Base-by-base conservation (phyloP, 2,797 vertebrate genomes). In the Cygnus olor region DNA sequence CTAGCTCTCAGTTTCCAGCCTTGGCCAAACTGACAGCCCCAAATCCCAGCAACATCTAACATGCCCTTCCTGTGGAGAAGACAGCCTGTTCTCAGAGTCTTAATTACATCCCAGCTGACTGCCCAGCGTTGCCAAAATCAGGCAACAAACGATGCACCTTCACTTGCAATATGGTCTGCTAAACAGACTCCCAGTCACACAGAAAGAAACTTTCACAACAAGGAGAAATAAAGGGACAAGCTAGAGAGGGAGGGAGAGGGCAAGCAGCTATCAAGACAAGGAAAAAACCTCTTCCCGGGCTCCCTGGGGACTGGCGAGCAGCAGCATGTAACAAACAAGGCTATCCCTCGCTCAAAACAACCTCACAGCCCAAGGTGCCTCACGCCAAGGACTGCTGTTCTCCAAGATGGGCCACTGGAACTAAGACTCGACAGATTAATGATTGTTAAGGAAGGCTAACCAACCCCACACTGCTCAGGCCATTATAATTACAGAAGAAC, bases 81-180 rank as follows among this genome's bases (percentile, higher is more conserved):
- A 98, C 99, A 99, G 99, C 98, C 99, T 99, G 99, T 98, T 98
- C 98, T 98, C 98, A 96, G 97, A 98, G 98, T 98, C 98, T 98
- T 98, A 98, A 99, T 99, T 98, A 98, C 98, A 98, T 98, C 98
- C 99, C 99, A 99, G 98, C 98, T 99, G 99, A 99, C 98, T 97
- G 98, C 97, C 97, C 97, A 45, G 98, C 88, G 11, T 97, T 99
- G 98, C 98, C 98, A 98, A 98, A 98, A 98, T 96, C 98, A 98
- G 98, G 98, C 98, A 99, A 98, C 98, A 98, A 98, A 98, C 95
- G 96, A 98, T 96, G 97, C 97, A 98, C 98, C 98, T 98, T 98
- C 98, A 98, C 98, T 98, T 97, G 97, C 98, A 99, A 99, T 99
- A 98, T 98, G 99, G 98, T 99, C 97, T 98, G 97, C 98, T 98